Evolutionary conservation across 1,140 invertebrate species (phyloP).

Genomic region (Zaprionus camerounensis): DNA sequence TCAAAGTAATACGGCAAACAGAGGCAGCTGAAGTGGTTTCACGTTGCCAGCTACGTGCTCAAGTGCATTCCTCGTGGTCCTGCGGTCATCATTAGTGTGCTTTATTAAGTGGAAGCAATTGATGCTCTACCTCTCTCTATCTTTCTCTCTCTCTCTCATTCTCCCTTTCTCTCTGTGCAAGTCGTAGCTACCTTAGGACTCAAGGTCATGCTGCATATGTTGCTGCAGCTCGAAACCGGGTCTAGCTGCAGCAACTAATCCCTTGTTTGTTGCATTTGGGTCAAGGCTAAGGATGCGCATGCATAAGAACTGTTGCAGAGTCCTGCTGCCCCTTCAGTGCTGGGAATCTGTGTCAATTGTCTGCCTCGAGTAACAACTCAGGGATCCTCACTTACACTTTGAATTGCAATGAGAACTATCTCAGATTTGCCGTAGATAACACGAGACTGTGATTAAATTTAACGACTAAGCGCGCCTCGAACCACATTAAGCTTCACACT

Average conservation of each 20-base stretch:
- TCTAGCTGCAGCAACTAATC: slow-evolving; percentile 17
- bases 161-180: too few relatives aligned
- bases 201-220: slow-evolving; percentile 63
- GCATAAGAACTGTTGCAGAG: slow-evolving; percentile 24
- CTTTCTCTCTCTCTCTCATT: neutral
- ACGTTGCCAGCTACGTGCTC: slow-evolving; percentile 65
- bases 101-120: slow-evolving; percentile 79
- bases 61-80: slow-evolving; percentile 71
- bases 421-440: neutral
- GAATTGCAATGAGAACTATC: neutral
- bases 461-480: slow-evolving; percentile 23
- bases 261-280: slow-evolving; percentile 59
- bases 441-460: slow-evolving; percentile 55
- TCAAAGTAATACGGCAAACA: slow-evolving; percentile 58
- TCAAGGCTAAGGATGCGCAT: slow-evolving; percentile 56
- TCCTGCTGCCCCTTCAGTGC: slow-evolving; percentile 16
- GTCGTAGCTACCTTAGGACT: slow-evolving; percentile 15
- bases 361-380: slow-evolving; percentile 1
- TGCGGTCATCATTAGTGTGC: slow-evolving; percentile 81
- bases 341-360: slow-evolving; percentile 48
- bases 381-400: too few relatives aligned
- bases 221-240: slow-evolving; percentile 20
- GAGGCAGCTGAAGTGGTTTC: slow-evolving; percentile 45
- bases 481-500: slow-evolving; percentile 35
- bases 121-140: slow-evolving; percentile 2